phyloP scores from a whole-genome alignment of 2,888 invertebrate genomes.

The Creontiades dilutus region DNA sequence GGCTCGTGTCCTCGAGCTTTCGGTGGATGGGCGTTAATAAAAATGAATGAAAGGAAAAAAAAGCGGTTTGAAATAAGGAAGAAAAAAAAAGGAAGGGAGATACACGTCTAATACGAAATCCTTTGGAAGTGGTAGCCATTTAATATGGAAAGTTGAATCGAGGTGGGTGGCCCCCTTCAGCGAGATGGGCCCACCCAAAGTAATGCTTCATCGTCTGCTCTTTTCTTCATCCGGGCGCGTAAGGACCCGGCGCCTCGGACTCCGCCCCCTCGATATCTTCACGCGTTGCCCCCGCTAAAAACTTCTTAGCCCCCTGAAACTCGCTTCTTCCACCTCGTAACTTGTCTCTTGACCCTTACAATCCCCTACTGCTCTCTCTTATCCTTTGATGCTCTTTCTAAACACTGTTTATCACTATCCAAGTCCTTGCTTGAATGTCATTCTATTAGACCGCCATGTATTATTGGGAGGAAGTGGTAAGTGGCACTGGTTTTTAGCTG shows the following conservation, averaged over 20 bases:
- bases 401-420: too few species aligned
- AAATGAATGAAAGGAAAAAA: neutral
- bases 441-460: too few species aligned
- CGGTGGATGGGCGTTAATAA: neutral
- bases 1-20: slow-evolving; percentile 31
- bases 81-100: neutral
- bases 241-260: slow-evolving; percentile 66
- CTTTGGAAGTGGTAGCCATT: slow-evolving; percentile 65
- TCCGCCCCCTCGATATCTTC: slow-evolving; percentile 63
- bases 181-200: slow-evolving; percentile 68
- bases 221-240: slow-evolving; percentile 69
- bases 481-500: too few species aligned
- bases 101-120: slow-evolving; percentile 49
- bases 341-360: too few species aligned
- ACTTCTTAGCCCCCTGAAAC: neutral
- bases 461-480: too few species aligned
- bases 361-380: too few species aligned
- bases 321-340: neutral
- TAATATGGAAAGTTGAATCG: slow-evolving; percentile 65
- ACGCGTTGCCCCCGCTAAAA: slow-evolving; percentile 31
- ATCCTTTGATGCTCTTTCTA: too few species aligned
- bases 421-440: too few species aligned
- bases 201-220: slow-evolving; percentile 65
- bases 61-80: neutral
- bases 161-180: slow-evolving; percentile 66